Base-by-base conservation (phyloP, 2,113 vertebrate species). In the Hiodon tergisus region DNA sequence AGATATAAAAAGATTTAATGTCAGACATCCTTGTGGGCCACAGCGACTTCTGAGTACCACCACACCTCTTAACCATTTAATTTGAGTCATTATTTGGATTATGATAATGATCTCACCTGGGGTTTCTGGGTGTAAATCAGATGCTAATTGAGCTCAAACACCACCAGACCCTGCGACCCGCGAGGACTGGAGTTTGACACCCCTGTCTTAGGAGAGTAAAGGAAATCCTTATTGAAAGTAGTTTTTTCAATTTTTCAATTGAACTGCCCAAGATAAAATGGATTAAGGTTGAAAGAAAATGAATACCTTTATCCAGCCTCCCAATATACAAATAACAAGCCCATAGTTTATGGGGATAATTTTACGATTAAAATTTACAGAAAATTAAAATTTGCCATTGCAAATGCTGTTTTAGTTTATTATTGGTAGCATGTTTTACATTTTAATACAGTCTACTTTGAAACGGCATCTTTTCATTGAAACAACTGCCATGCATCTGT, bases 321-420 rank as follows among this genome's bases (percentile, higher is more conserved):
- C 4, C 63, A 50, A 46, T 57, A 52, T 3, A 58, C 63, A 48
- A n/a, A 50, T 11, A n/a, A 46, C 53, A 74, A 8, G 13, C 52
- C 51, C 60, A 6, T 10, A 54, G 72, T n/a, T 73, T 74, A 71
- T 3, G n/a, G 9, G 5, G 53, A 5, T 70, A 70, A 70, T 55
- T 55, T 57, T 70, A 31, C 17, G n/a, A 70, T 11, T 7, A 71
- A 11, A 8, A 8, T 8, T 6, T 58, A 5, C 0, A 50, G 3
- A 31, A 51, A 13, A 54, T 14, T 69, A 3, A 7, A 17, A 17
- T 5, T 9, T 69, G 16, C 52, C n/a, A 69, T 10, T 8, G 6
- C 16, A 48, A 50, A 10, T 17, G 6, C 16, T 4, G 17, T 11
- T 54, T 8, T 55, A 47, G 63, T 73, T 54, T 65, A 4, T 55